Evolutionary conservation across 2,888 invertebrate species (phyloP), one percentile per base, ranked within the genome.

Genomic region (Celastrina argiolus): DNA sequence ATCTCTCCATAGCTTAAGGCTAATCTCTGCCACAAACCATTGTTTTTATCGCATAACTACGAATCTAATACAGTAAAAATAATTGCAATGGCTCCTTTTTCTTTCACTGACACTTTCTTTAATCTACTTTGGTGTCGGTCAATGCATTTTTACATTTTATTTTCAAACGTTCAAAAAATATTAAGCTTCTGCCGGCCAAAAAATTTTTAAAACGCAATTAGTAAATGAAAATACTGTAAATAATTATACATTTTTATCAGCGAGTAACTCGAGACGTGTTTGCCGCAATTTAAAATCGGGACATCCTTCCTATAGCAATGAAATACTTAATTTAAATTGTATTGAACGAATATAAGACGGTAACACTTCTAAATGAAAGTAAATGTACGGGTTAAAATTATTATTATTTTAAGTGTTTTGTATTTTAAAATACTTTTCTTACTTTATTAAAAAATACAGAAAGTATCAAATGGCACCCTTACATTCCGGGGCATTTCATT

Each of bases 1-100:
- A 72, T 74, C 75, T 73, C 70, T 71, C 69, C 70, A 76, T 80
- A 73, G 72, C 78, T 78, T 78, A 78, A 71, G 72, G 71, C 72
- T 63, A 71, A 72, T 72, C 71, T 69, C 66, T 65, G 42, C 4
- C 18, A 56, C 39, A 18, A 31, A 39, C 34, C 59, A 58, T 61
- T 41, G 56, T 45, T 22, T 65, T 56, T 64, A 36, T 34, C 8
- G 28, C n/a, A 8, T 65, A 26, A 16, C n/a, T 65, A 56, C 22
- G 12, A 61, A 61, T 61, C 16, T 31, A 16, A 59, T 16, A 18
- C 16, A 39, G 22, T 61, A 39, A 61, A 61, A 22, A 22, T 6
- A 22, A 39, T 34, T 36, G n/a, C 39, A 39, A 34, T 34, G 18
- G 8, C 34, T 59, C 34, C 16, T 51, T 26, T 51, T 12, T 51